phyloP scores from a whole-genome alignment of 2,888 invertebrate species.

The Drosophila koepferae region DNA sequence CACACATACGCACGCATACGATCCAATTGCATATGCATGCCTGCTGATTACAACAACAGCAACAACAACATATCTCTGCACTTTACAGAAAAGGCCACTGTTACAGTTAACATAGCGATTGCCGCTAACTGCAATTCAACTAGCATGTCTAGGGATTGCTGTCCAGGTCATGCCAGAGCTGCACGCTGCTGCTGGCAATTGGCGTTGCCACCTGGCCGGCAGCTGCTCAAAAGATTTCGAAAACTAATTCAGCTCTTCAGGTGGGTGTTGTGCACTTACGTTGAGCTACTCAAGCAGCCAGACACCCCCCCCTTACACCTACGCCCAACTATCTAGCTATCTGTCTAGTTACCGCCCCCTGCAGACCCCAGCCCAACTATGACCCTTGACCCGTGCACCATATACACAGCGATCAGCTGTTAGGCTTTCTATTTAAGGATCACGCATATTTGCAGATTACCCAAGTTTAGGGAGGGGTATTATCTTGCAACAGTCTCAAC shows the following conservation, averaged over 20 bases:
- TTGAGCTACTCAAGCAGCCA: constrained; percentile 48
- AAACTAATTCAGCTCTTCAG: constrained; percentile 80
- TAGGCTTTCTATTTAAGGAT: constrained; percentile 62
- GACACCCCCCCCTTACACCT: neutral
- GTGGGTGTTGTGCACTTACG: constrained; percentile 69
- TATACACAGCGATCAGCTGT: constrained; percentile 25
- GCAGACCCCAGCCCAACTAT: constrained; percentile 4
- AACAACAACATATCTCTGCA: constrained; percentile 55
- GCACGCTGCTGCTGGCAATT: constrained; percentile 33
- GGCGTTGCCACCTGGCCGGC: constrained; percentile 57
- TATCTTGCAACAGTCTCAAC: constrained; percentile 73
- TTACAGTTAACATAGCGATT: constrained; percentile 56
- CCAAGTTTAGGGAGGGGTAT: constrained; percentile 84
- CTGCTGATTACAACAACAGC: constrained; percentile 23
- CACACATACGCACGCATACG: constrained; percentile 3
- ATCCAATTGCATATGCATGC: constrained; percentile 25
- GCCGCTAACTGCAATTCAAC: constrained; percentile 20
- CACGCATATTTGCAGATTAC: constrained; percentile 84
- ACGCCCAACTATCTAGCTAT: constrained; percentile 15
- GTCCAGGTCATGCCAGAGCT: constrained; percentile 31
- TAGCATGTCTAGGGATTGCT: constrained; percentile 42
- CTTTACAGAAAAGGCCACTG: constrained; percentile 63
- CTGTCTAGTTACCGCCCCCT: constrained; percentile 6
- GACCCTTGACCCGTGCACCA: constrained; percentile 24
- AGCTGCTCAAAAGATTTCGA: constrained; percentile 76